phyloP scores from a whole-genome alignment of 1,140 invertebrate genomes.

The Caenorhabditis remanei region DNA sequence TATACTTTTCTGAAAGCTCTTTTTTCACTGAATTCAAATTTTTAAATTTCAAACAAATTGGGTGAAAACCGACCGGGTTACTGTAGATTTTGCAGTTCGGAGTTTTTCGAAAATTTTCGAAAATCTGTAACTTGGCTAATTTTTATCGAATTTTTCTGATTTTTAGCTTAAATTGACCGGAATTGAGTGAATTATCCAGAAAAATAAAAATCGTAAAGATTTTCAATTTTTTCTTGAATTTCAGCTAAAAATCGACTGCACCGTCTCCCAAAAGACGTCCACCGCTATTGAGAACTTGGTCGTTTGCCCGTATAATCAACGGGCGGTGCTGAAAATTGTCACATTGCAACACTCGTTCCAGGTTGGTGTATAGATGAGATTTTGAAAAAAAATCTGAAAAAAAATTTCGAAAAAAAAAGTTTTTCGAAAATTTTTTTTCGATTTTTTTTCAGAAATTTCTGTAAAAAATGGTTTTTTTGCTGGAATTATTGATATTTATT shows the following conservation, averaged over 20 bases:
- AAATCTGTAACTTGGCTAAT: no score
- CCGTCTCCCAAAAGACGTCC: constrained; percentile 21
- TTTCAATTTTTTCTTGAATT: background rate
- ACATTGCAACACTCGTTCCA: constrained; percentile 22
- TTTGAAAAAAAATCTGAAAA: no score
- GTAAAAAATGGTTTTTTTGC: no score
- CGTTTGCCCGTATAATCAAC: background rate
- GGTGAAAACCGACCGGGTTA: no score
- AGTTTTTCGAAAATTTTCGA: no score
- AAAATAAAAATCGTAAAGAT: background rate
- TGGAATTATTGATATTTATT: background rate
- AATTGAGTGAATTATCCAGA: background rate
- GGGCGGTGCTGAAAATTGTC: constrained; percentile 16
- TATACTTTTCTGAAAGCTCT: no score
- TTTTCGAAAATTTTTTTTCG: background rate
- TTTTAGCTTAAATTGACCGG: background rate
- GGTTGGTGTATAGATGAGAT: background rate
- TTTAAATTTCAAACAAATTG: no score
- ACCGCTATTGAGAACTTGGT: constrained; percentile 5
- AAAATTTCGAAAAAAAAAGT: no score
- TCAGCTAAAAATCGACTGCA: constrained; percentile 46
- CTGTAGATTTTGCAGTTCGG: no score
- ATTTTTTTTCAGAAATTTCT: no score
- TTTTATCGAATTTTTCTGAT: no score
- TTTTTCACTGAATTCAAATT: no score